These are phyloP conservation scores for Embiotoca jacksoni DNA, from an alignment of 2,113 vertebrate species.

Conservation along the genomic window DNA sequence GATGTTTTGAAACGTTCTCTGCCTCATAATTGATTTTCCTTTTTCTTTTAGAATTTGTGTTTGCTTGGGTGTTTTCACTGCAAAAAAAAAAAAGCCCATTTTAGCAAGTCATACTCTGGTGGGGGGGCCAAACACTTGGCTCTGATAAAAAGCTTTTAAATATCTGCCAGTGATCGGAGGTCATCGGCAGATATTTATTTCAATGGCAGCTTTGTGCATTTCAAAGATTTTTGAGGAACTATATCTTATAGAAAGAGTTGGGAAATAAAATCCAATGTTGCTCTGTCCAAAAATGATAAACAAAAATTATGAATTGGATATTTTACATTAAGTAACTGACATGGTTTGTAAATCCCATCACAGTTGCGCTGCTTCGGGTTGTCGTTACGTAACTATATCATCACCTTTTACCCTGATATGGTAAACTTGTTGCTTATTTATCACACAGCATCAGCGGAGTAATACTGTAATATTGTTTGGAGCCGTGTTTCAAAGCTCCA, in stretches of 20 bases:
- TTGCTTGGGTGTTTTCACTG: neutral
- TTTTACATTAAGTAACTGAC: no score
- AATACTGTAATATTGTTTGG: no score
- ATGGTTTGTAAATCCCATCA: no score
- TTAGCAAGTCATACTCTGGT: neutral
- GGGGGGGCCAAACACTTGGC: neutral
- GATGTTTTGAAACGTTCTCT: constrained; percentile 21
- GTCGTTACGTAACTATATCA: no score
- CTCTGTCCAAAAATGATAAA: no score
- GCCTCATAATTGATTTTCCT: constrained; percentile 31
- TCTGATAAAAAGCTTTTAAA: neutral
- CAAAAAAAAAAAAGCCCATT: constrained; percentile 9
- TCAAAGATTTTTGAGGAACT: neutral
- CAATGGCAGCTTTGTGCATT: neutral
- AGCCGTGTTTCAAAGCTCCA: no score
- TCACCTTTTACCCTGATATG: no score
- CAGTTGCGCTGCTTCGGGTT: no score
- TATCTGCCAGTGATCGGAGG: neutral
- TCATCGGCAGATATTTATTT: neutral
- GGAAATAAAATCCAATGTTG: neutral
- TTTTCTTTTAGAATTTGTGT: constrained; percentile 30
- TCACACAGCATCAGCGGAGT: no score
- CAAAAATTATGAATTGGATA: no score
- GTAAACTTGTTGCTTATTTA: no score
- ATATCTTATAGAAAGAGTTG: neutral